Percentiles rank a stretch among this genome's conserved stretches.
phyloP scores from a whole-genome alignment of 2,797 vertebrate species.

The Hoplostethus mediterraneus region DNA sequence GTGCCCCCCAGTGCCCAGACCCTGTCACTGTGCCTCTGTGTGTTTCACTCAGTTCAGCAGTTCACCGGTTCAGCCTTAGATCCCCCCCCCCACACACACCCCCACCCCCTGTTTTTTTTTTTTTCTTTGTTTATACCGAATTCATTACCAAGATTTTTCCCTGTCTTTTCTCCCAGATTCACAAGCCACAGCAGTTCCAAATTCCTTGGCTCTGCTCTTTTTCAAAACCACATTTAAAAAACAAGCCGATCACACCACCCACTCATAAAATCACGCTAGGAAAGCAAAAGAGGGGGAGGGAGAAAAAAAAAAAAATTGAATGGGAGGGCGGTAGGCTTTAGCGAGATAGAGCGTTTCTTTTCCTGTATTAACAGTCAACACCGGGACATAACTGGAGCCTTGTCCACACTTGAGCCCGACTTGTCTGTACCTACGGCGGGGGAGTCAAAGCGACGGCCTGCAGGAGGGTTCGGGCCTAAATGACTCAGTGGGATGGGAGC shows the following conservation, averaged over 20 bases:
- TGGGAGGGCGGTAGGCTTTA: conserved; percentile 62
- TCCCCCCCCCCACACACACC: background rate
- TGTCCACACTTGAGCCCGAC: conserved; percentile 61
- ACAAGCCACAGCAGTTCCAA: conserved; percentile 84
- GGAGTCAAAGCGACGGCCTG: conserved; percentile 69
- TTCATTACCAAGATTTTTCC: conserved; percentile 79
- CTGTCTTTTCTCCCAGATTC: conserved; percentile 76
- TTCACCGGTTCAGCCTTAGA: conserved; percentile 69
- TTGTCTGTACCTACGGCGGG: conserved; percentile 70
- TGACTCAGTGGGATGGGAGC: conserved; percentile 77
- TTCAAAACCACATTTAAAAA: conserved; percentile 85
- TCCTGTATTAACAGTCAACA: conserved; percentile 65
- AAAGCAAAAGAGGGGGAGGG: conserved; percentile 47
- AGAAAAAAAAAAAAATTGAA: conserved; percentile 67
- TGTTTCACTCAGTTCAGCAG: conserved; percentile 63
- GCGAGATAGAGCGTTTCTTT: conserved; percentile 25
- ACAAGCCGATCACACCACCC: conserved; percentile 82
- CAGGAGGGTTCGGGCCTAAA: conserved; percentile 71
- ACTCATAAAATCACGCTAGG: conserved; percentile 80
- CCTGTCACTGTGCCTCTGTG: conserved; percentile 72
- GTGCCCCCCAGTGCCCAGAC: conserved; percentile 83
- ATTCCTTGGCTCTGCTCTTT: conserved; percentile 83
- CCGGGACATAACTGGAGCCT: conserved; percentile 63
- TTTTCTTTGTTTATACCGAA: conserved; percentile 80
- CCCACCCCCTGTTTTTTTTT: background rate